Evolutionary conservation across 2,797 vertebrate genomes (phyloP).

Genomic region (Pseudocheirus occidentalis): DNA sequence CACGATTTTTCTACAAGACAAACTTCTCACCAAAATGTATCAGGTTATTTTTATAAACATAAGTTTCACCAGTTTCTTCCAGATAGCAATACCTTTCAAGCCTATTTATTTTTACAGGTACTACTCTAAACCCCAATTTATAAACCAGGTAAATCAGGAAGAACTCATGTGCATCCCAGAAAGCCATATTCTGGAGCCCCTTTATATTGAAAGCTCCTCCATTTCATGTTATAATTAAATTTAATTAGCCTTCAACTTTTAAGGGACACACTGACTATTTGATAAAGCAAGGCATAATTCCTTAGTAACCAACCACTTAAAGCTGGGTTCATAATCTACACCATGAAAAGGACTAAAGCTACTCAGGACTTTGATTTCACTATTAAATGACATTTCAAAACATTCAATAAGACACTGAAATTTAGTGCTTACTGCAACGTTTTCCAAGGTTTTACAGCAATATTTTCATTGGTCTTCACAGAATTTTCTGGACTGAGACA

Average conservation of each 20-base stretch:
- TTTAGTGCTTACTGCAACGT: not conserved
- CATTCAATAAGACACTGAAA: not conserved
- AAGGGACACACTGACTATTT: not conserved
- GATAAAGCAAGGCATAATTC: not conserved
- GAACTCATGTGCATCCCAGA: not conserved
- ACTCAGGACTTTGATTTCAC: not conserved
- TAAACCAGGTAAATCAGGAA: not conserved
- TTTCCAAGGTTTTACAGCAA: not conserved
- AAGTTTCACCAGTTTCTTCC: not conserved
- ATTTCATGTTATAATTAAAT: not conserved
- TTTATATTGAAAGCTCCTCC: not conserved
- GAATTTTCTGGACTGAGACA: not conserved
- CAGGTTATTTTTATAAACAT: not conserved
- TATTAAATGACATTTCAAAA: not conserved
- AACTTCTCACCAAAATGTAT: conserved; percentile 25
- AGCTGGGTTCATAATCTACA: not conserved
- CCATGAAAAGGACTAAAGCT: not conserved
- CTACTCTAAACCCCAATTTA: not conserved
- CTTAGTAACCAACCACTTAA: not conserved
- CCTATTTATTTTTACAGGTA: not conserved
- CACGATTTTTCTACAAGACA: conserved; percentile 35
- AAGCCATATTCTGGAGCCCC: not conserved
- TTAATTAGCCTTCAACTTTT: not conserved
- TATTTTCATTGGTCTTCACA: not conserved
- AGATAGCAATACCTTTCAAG: not conserved